Evolutionary conservation across 2,797 vertebrate genomes (phyloP).

Genomic region (Anguilla anguilla): DNA sequence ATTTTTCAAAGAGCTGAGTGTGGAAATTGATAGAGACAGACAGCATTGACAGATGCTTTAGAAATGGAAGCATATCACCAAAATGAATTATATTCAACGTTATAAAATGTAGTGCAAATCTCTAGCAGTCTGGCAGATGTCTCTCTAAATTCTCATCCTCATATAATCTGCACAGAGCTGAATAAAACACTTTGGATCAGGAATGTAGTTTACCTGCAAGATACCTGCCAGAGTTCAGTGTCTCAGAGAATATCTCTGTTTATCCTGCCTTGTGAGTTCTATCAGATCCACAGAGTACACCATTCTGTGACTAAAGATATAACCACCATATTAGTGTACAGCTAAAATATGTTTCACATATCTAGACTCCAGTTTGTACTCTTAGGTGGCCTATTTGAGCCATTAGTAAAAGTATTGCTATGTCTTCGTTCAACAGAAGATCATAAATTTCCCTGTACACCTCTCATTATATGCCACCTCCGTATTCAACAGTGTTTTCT

Average conservation of each 20-base stretch:
- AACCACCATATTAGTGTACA: neutral
- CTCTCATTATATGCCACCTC: neutral
- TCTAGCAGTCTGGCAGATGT: neutral
- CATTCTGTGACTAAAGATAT: neutral
- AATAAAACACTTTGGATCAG: neutral
- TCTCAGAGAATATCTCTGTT: neutral
- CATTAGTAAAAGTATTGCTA: neutral
- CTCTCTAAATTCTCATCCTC: neutral
- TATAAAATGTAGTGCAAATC: neutral
- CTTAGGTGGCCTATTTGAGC: neutral
- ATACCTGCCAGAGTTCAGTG: neutral
- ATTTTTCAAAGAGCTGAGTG: neutral
- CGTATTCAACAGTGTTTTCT: neutral
- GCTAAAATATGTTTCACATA: neutral
- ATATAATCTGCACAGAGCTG: constrained; percentile 18
- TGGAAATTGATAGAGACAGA: neutral
- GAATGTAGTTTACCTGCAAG: constrained; percentile 15
- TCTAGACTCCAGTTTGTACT: neutral
- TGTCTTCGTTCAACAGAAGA: neutral
- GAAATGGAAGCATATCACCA: neutral
- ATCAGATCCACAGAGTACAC: neutral
- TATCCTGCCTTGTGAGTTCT: neutral
- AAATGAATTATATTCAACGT: constrained; percentile 18
- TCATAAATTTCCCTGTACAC: neutral
- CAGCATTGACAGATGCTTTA: neutral